Percentiles rank a stretch among this genome's conserved stretches.
phyloP scores from a whole-genome alignment of 2,113 vertebrate genomes.

The Cinclus mexicanus region DNA sequence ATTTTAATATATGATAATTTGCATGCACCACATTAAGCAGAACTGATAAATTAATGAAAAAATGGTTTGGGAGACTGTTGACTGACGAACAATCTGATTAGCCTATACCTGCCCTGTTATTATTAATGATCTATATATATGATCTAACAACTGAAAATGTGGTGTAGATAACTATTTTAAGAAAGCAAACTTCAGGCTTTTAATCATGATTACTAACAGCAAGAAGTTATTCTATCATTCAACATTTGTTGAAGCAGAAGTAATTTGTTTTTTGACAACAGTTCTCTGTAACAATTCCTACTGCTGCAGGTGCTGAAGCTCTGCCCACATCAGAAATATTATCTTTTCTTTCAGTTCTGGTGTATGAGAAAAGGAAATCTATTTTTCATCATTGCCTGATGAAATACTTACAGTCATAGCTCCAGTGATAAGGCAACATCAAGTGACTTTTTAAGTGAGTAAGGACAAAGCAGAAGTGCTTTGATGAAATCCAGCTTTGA shows the following conservation, averaged over 20 bases:
- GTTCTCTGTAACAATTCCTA: not conserved
- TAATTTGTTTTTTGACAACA: not conserved
- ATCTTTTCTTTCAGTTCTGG: not conserved
- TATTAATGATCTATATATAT: not conserved
- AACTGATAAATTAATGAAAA: conserved; percentile 2
- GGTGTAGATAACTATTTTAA: not conserved
- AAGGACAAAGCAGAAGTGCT: not conserved
- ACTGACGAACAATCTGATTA: not conserved
- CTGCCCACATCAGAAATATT: not conserved
- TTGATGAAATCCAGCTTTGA: conserved; percentile 42
- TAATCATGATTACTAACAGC: not conserved
- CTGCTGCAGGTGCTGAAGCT: not conserved
- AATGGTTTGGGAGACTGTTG: not conserved
- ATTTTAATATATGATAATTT: not conserved
- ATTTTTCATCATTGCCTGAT: not conserved
- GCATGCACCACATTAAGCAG: not conserved
- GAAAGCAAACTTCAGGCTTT: not conserved
- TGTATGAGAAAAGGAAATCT: not conserved
- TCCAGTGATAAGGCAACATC: not conserved
- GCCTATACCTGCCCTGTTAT: not conserved
- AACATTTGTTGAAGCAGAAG: not conserved
- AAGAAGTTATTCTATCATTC: not conserved
- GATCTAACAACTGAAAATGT: not conserved
- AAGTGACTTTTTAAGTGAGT: not conserved
- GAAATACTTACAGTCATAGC: not conserved